These are phyloP conservation scores for Hemichromis elongatus DNA, from an alignment of 2,113 vertebrate species.

Conservation along the genomic window DNA sequence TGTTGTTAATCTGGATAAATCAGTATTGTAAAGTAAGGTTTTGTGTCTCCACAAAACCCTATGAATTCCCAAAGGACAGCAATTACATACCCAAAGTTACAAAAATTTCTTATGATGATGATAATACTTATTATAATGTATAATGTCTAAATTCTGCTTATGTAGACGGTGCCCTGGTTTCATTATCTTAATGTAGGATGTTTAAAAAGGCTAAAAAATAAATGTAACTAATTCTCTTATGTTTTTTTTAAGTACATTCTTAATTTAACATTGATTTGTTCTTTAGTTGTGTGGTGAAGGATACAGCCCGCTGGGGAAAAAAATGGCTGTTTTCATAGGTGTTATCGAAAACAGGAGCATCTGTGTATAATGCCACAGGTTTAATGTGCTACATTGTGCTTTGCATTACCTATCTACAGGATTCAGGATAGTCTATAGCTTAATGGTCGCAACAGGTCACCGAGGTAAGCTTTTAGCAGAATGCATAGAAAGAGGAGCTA, in stretches of 20 bases:
- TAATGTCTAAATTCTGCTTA: neutral
- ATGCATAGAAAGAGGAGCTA: neutral
- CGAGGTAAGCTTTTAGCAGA: constrained; percentile 56
- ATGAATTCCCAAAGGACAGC: neutral
- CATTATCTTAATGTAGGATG: neutral
- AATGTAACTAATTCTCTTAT: neutral
- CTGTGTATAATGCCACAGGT: constrained; percentile 39
- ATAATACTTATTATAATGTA: neutral
- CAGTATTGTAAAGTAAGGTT: rapidly evolving
- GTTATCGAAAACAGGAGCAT: neutral
- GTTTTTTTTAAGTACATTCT: neutral
- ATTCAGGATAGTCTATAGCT: constrained; percentile 17
- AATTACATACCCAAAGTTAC: neutral
- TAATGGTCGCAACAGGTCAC: constrained; percentile 49
- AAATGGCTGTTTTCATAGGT: constrained; percentile 3
- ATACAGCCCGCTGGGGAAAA: neutral
- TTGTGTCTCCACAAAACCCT: neutral
- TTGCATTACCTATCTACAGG: constrained; percentile 40
- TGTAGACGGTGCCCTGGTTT: neutral
- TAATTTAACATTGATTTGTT: neutral
- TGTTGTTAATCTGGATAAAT: neutral
- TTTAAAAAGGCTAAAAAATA: neutral
- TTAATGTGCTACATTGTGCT: constrained; percentile 32
- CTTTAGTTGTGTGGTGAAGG: neutral
- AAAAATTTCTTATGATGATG: neutral